Evolutionary conservation across 2,113 vertebrate genomes (phyloP).

Genomic region (Rhinolophus sinicus): DNA sequence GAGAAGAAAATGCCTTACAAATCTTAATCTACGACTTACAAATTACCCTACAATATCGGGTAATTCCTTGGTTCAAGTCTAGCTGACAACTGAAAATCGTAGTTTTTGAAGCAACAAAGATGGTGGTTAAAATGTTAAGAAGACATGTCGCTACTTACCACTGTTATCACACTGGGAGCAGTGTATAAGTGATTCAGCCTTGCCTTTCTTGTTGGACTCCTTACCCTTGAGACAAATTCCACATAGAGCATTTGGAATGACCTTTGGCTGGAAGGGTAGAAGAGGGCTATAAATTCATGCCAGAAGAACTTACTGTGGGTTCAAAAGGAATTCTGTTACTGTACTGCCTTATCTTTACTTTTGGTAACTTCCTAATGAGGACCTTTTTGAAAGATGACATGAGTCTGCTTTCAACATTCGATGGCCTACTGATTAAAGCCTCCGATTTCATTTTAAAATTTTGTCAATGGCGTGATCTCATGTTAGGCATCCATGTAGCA

Average conservation of each 20-base stretch:
- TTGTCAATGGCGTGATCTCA: neutral
- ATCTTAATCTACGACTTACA: neutral
- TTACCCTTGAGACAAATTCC: slow-evolving; percentile 99
- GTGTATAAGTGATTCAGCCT: slow-evolving; percentile 97
- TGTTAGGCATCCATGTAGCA: neutral
- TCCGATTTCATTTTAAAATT: neutral
- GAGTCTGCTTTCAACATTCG: neutral
- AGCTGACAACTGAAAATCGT: neutral
- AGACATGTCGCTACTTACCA: slow-evolving; percentile 89
- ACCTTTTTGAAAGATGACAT: slow-evolving; percentile 29
- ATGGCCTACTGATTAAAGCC: neutral
- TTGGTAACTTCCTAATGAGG: slow-evolving; percentile 58
- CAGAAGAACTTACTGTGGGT: slow-evolving; percentile 84
- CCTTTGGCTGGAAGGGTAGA: slow-evolving; percentile 99
- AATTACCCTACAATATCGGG: neutral
- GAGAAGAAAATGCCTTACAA: neutral
- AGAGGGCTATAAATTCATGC: slow-evolving; percentile 97
- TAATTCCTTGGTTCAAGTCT: neutral
- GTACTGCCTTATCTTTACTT: slow-evolving; percentile 68
- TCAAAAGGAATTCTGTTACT: slow-evolving; percentile 81
- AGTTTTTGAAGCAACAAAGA: neutral
- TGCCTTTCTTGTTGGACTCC: slow-evolving; percentile 98
- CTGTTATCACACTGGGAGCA: slow-evolving; percentile 99
- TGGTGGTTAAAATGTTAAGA: slow-evolving; percentile 29
- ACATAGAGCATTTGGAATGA: slow-evolving; percentile 99